Percentiles rank a stretch among this genome's conserved stretches.
These are phyloP conservation scores for Sinohyriopsis cumingii DNA, from an alignment of 2,888 invertebrate genomes.

Conservation along the genomic window DNA sequence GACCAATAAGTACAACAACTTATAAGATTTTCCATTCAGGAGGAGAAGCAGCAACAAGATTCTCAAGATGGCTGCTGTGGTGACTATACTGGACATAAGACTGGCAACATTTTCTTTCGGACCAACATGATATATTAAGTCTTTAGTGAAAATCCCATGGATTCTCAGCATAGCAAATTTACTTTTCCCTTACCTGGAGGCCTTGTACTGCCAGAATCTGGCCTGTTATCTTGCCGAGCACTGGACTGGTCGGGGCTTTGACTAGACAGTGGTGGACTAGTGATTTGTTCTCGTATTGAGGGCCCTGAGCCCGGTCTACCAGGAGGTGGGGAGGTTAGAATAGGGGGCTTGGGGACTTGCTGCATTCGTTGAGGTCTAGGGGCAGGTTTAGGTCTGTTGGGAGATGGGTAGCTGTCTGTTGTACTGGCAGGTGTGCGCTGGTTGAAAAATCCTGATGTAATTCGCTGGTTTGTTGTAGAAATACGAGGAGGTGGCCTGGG, in stretches of 20 bases:
- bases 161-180: neutral
- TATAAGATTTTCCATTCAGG: no score
- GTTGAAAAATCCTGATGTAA: slow-evolving; percentile 1
- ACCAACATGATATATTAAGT: no score
- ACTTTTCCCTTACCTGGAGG: slow-evolving; percentile 45
- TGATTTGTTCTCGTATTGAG: slow-evolving; percentile 32
- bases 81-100: no score
- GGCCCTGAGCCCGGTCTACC: slow-evolving; percentile 41
- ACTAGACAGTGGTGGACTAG: slow-evolving; percentile 23
- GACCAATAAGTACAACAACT: no score
- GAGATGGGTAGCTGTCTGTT: slow-evolving; percentile 37
- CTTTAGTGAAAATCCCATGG: no score
- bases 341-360: slow-evolving; percentile 48
- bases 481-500: slow-evolving; percentile 21
- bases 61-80: no score
- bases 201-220: slow-evolving; percentile 48
- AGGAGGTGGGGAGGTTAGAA: slow-evolving; percentile 42
- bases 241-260: slow-evolving; percentile 29
- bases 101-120: no score
- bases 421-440: neutral
- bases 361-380: slow-evolving; percentile 44
- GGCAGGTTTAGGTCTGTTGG: slow-evolving; percentile 42
- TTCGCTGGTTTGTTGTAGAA: slow-evolving; percentile 22
- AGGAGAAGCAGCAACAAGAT: no score
- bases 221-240: slow-evolving; percentile 37